Evolutionary conservation across 2,797 vertebrate species (phyloP), one percentile per base, ranked within the genome.

Genomic region (Furcifer pardalis): DNA sequence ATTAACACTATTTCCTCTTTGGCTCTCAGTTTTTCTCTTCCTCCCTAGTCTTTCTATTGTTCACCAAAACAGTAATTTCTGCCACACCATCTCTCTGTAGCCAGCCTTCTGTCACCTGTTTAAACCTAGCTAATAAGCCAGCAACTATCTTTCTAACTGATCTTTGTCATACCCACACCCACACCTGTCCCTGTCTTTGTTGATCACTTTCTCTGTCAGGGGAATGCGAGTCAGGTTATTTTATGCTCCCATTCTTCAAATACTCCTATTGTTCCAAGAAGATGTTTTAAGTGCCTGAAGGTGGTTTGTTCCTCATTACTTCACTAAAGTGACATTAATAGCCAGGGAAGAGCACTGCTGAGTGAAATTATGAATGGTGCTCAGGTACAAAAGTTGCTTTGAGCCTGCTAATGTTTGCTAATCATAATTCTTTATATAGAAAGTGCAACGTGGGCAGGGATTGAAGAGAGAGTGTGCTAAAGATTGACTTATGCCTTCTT

Each of bases 311-410:
- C 96, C 95, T 97, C 96, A 94, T 96, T 96, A 96, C 95, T 96
- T 96, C 96, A 96, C 95, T 96, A 95, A 96, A 96, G 95, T 96
- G 96, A 97, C 96, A 96, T 97, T 97, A 96, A 97, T 96, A 96
- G 96, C 95, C 95, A 96, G 94, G 93, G 93, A 96, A 97, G 95
- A 96, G 96, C 94, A 94, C 95, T 95, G 96, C 94, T 90, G 95
- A 96, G 95, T 94, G 95, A 95, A 96, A 96, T 97, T 97, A 97
- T 5, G 84, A 94, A 95, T 95, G 95, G 94, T 94, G 95, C 96
- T 96, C 95, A 96, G 95, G 95, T 96, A 96, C 90, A 95, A 97
- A 97, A 95, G 95, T 96, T 96, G 95, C 95, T 96, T 94, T 92
- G 94, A 96, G 96, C 93, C 94, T 95, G 95, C 92, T 96, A 97